Evolutionary conservation across 2,888 invertebrate species (phyloP), one percentile per base, ranked within the genome.

Genomic region (Didymodactylos carnosus): DNA sequence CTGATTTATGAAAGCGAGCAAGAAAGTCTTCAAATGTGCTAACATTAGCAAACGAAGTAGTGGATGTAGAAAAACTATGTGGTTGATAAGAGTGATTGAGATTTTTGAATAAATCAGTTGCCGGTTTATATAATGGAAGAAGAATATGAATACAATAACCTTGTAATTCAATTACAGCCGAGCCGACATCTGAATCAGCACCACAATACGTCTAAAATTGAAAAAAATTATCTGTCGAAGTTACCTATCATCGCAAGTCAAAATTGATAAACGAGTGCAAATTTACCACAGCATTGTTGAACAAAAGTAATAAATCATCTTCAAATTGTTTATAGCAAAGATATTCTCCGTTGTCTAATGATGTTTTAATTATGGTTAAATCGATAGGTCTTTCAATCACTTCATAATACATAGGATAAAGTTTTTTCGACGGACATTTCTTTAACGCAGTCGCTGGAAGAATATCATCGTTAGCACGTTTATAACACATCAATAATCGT

Each of bases 361-460:
- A 92, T 75, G 88, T 88, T 0, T 94, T 95, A 75, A 98, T 92
- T 76, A 88, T 89, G 84, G 92, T 91, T 79, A 98, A 84, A 84
- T 98, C 98, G 77, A 98, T 91, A 0, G 98, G 98, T 76, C 89
- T 88, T 76, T 92, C 91, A 75, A 95, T 94, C 0, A 94, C 89
- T 78, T 90, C 90, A 82, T 91, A 97, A 84, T 98, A 98, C 80
- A 93, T 91, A 0, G 97, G 95, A 83, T 94, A 95, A 35, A 62
- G n/a, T 35, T 35, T 29, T 62, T 62, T 62, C 2, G 62, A 62
- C n/a, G 62, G 62, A 62, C 62, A 62, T 62, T 62, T 29, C 35
- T 35, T 62, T 35, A 62, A 62, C 11, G 27, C 62, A 35, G 19
- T 11, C 6, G 62, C 29, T 35, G 62, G 62, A 4, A 14, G 8